phyloP scores from a whole-genome alignment of 2,113 vertebrate species.

The Orthonyx spaldingii region DNA sequence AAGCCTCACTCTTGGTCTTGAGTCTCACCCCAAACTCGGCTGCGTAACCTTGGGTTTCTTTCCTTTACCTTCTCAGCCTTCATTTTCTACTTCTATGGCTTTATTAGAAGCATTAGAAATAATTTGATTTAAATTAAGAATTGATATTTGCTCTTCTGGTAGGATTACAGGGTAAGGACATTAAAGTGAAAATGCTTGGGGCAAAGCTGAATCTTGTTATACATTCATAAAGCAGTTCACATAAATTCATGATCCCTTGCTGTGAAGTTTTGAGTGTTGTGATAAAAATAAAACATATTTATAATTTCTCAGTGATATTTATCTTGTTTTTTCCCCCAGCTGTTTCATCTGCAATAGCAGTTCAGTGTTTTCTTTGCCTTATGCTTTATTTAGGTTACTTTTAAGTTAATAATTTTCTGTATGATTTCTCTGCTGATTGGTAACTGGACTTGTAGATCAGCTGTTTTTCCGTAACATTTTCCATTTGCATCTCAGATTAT shows the following conservation, averaged over 20 bases:
- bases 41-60: neutral
- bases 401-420: neutral
- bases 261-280: neutral
- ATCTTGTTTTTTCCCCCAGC: neutral
- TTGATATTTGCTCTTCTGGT: constrained; percentile 2
- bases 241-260: constrained; percentile 8
- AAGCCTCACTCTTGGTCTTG: neutral
- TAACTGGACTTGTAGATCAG: neutral
- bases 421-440: neutral
- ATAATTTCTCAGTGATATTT: constrained; percentile 4
- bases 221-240: constrained; percentile 15
- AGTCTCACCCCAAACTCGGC: neutral
- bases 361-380: neutral
- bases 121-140: constrained; percentile 39
- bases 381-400: neutral
- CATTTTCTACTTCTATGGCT: neutral
- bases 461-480: neutral
- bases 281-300: constrained; percentile 29
- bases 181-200: constrained; percentile 16
- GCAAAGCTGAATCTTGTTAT: constrained; percentile 16
- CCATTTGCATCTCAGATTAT: neutral
- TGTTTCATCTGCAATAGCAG: neutral
- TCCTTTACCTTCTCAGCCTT: neutral
- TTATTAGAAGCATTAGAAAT: constrained; percentile 21
- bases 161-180: constrained; percentile 14